phyloP scores from a whole-genome alignment of 2,797 vertebrate genomes.

The Valencia hispanica region DNA sequence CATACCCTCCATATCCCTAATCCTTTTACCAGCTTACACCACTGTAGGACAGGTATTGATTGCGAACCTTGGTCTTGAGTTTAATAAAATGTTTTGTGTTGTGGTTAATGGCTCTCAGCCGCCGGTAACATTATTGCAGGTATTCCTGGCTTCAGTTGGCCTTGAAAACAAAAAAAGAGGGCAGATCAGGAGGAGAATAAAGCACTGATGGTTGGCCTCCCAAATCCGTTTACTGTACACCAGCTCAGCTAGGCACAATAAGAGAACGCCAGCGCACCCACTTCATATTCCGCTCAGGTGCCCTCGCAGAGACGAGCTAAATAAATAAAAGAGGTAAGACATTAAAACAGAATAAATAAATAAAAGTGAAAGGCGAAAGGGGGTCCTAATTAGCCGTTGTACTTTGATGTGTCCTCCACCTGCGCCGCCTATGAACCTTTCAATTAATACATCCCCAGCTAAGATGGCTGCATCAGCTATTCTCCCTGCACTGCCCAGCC shows the following conservation, averaged over 20 bases:
- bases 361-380: constrained; percentile 63
- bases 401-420: constrained; percentile 79
- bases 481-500: constrained; percentile 60
- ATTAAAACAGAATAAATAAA: constrained; percentile 79
- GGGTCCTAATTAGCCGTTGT: constrained; percentile 79
- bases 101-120: constrained; percentile 33
- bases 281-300: constrained; percentile 66
- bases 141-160: constrained; percentile 17
- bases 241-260: constrained; percentile 58
- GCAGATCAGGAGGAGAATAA: constrained; percentile 21
- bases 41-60: constrained; percentile 41
- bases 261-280: constrained; percentile 25
- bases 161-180: constrained; percentile 4
- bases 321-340: constrained; percentile 70
- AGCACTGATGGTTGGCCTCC: constrained; percentile 34
- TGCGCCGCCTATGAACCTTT: constrained; percentile 75
- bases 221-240: constrained; percentile 47
- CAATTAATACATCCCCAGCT: constrained; percentile 76
- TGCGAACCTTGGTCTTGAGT: constrained; percentile 8
- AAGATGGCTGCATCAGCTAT: constrained; percentile 79
- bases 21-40: constrained; percentile 32
- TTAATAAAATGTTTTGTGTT: constrained; percentile 41
- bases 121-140: constrained; percentile 19
- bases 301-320: constrained; percentile 48
- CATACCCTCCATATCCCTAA: constrained; percentile 19